Percentiles rank a stretch among this genome's conserved stretches.
phyloP scores from a whole-genome alignment of 2,797 vertebrate genomes.

The Octomys mimax region DNA sequence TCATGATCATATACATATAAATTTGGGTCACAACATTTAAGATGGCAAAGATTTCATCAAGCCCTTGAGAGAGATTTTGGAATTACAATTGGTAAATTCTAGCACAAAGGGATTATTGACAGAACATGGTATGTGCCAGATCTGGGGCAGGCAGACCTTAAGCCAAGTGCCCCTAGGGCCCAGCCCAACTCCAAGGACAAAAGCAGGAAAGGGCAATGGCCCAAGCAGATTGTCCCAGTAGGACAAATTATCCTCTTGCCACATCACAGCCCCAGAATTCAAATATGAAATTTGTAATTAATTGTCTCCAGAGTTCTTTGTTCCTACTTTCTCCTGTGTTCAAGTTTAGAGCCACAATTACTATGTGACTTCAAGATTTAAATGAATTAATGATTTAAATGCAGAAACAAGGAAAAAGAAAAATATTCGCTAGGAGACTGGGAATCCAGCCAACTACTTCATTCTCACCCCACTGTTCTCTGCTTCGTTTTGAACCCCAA shows the following conservation, averaged over 20 bases:
- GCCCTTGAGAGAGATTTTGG: not conserved
- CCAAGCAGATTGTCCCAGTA: not conserved
- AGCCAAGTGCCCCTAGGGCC: not conserved
- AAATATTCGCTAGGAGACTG: not conserved
- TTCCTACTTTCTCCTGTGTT: not conserved
- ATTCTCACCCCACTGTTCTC: not conserved
- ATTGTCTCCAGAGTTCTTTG: not conserved
- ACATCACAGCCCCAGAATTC: not conserved
- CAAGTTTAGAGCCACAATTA: not conserved
- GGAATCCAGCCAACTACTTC: not conserved
- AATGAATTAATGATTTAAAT: slow-evolving; percentile 7
- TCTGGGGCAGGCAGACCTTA: not conserved
- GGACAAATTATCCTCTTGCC: slow-evolving; percentile 51
- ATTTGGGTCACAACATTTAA: not conserved
- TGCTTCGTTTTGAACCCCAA: not conserved
- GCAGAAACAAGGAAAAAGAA: not conserved
- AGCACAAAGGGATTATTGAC: slow-evolving; percentile 50
- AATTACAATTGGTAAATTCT: not conserved
- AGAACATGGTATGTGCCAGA: not conserved
- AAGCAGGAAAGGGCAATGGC: not conserved
- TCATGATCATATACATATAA: not conserved
- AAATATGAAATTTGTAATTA: slow-evolving; percentile 1
- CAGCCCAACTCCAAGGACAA: not conserved
- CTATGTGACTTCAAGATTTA: not conserved
- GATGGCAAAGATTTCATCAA: not conserved